These are phyloP conservation scores for Falcaria lacertinaria DNA, from an alignment of 2,888 invertebrate genomes.

Conservation along the genomic window DNA sequence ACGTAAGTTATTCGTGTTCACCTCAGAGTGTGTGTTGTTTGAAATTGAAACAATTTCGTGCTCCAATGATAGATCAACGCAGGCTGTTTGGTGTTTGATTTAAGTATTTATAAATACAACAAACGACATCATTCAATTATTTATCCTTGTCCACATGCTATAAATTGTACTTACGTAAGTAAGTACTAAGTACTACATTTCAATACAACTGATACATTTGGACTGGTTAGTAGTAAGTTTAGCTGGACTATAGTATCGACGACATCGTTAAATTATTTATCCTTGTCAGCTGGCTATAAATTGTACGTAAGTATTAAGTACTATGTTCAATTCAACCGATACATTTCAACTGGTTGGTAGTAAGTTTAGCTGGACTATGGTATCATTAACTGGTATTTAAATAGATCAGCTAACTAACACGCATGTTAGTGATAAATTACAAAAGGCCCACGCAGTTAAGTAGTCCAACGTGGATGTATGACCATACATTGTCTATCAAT, in stretches of 20 bases:
- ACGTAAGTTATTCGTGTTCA: conserved; percentile 1
- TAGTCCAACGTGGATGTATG: neutral
- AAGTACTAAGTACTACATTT: neutral
- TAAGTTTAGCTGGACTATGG: neutral
- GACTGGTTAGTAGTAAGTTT: neutral
- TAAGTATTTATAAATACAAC: neutral
- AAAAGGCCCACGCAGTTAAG: neutral
- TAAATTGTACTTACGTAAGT: neutral
- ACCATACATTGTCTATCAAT: neutral
- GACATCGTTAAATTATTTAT: no score
- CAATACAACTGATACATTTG: neutral
- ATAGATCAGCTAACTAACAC: neutral
- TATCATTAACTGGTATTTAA: neutral
- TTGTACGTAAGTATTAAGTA: neutral
- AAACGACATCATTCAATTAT: neutral
- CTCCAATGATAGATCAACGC: neutral
- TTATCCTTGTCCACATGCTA: neutral
- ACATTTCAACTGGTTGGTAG: neutral
- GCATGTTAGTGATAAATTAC: neutral
- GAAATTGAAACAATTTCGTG: neutral
- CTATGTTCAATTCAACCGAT: neutral
- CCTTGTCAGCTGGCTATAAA: no score
- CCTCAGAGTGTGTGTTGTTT: neutral
- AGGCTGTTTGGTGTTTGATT: neutral
- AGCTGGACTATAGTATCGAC: neutral